Base-by-base conservation (phyloP, 2,888 invertebrate species). In the Caenorhabditis zanzibari region DNA sequence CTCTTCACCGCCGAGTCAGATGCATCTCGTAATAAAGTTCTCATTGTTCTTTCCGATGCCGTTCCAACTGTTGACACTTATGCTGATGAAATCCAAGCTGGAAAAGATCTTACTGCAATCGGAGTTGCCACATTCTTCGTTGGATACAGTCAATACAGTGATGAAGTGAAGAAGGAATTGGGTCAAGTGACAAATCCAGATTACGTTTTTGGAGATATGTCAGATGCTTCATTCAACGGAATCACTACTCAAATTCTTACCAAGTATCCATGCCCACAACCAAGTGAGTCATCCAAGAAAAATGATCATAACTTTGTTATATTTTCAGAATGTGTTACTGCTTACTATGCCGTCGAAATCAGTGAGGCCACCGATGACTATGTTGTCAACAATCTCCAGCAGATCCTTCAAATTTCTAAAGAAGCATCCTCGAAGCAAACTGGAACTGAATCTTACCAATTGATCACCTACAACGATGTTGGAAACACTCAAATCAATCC, bases 251-350 rank as follows among this genome's bases (percentile, higher is more conserved):
- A 74, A n/a, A 74, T 83, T 56, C 66, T 83, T 28, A 26, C n/a
- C 10, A 19, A 59, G 10, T 79, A 79, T 41, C 82, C 82, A 49
- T 83, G 82, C 54, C 82, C 82, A 24, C n/a, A 61, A 10, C 79
- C 82, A 69, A 74, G 81, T 82, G 19, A 35, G 68, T 59, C 14
- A 9, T 28, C 10, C 10, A n/a, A 41, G 22, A 10, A 26, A 59
- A 2, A 9, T n/a, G 12, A 16, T 6, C 9, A n/a, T 4, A 28
- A 32, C 1, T 32, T 22, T 26, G 4, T n/a, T 14, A 12, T 6
- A 22, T 26, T 80, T 73, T 38, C 47, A 82, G 81, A 83, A 61
- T 83, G 82, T 59, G 82, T 83, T 12, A 79, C 79, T 41, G 82
- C 69, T 2, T 83, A 74, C 54, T 83, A 56, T 35, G 82, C 82